Base-by-base conservation (phyloP, 1,140 invertebrate genomes). In the Musca vetustissima region DNA sequence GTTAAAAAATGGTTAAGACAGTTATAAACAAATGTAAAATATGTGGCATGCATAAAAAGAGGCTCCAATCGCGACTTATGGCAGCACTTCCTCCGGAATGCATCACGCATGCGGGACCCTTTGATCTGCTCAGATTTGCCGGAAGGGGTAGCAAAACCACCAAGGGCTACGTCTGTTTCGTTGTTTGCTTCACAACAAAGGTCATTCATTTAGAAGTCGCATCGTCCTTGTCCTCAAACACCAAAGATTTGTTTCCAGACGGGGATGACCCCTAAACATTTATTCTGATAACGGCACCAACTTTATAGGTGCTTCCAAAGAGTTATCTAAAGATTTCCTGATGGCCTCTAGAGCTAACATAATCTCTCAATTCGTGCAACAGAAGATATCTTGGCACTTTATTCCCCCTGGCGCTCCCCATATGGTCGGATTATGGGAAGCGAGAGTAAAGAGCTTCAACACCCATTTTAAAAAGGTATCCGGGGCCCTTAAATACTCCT, bases 201-300 rank as follows among this genome's bases (percentile, higher is more conserved):
- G 50, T 19, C 21, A 82, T 75, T 74, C 84, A 84, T 81, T 77
- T 80, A 74, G 85, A 78, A 83, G 70, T 70, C 74, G 76, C 82
- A 71, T 69, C 65, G 1, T 73, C 79, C 68, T 32, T 83, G 4
- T 83, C 69, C 19, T 83, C n/a, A n/a, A 8, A 6, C 48, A n/a
- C n/a, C n/a, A 14, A 4, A 4, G 47, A 17, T 49, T 49, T 13
- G 13, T 49, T 6, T 4, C 47, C n/a, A 4, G 47, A 15, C 4
- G 47, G 14, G 47, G 47, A 15, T 49, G 13, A 6, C 47, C 13
- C 13, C 4, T 15, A 15, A 17, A 14, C 4, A 15, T 49, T 4
- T 49, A 6, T 49, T 49, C 47, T 14, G 47, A 49, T 17, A 49
- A 49, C n/a, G 47, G 47, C 2, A 65, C 13, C 17, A 43, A 22